Evolutionary conservation across 2,113 vertebrate species (phyloP).

Genomic region (Vulpes ferrilata): DNA sequence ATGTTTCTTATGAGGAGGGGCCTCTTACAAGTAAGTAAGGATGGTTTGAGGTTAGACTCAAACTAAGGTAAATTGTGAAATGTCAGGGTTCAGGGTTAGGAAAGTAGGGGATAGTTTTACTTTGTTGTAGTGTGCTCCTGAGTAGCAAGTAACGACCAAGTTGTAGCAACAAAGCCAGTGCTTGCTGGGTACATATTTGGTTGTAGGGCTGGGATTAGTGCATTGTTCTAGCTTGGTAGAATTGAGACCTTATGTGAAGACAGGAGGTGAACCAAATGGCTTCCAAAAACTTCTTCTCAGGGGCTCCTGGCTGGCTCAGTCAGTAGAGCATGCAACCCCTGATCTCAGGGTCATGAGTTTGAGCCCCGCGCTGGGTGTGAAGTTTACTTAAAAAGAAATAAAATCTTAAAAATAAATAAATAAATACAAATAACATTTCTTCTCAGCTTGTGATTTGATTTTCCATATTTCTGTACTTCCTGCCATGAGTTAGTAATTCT

Average conservation of each 20-base stretch:
- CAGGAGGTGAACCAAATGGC: neutral
- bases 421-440: neutral
- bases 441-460: constrained; percentile 8
- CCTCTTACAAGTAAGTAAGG: neutral
- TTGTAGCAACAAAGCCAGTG: neutral
- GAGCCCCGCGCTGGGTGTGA: neutral
- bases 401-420: neutral
- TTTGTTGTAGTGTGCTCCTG: neutral
- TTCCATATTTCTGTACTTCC: constrained; percentile 8
- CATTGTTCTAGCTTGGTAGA: neutral
- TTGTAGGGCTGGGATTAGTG: neutral
- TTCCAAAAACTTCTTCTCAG: neutral
- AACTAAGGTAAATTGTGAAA: neutral
- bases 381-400: neutral
- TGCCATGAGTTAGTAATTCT: neutral
- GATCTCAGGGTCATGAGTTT: neutral
- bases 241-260: constrained; percentile 33
- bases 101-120: neutral
- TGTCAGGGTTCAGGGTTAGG: neutral
- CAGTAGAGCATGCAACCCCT: neutral
- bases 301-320: neutral
- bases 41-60: neutral
- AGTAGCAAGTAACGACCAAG: neutral
- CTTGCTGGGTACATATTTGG: neutral
- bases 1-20: neutral